Evolutionary conservation across 2,888 invertebrate genomes (phyloP).

Genomic region (Sipunculus nudus): DNA sequence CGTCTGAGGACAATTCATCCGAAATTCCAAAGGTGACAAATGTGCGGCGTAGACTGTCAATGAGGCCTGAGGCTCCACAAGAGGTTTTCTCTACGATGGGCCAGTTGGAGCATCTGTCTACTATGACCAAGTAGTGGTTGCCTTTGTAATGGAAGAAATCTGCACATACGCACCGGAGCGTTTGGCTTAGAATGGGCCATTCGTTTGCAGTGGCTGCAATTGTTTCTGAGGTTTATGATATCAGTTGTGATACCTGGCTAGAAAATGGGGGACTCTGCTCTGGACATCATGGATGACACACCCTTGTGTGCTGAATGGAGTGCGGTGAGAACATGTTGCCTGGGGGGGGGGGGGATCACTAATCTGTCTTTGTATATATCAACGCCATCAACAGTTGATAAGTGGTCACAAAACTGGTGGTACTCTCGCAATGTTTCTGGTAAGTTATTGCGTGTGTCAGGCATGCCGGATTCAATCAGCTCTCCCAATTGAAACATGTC

Average conservation of each 20-base stretch:
- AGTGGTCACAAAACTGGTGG: conserved; percentile 17
- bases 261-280: conserved; percentile 44
- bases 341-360: conserved; percentile 40
- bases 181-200: conserved; percentile 41
- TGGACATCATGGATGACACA: conserved; percentile 35
- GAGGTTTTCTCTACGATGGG: conserved; percentile 35
- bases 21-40: conserved; percentile 43
- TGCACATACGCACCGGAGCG: conserved; percentile 33
- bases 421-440: conserved; percentile 13
- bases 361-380: conserved; percentile 38
- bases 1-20: conserved; percentile 44
- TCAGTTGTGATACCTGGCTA: conserved; percentile 45
- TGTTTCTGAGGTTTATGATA: conserved; percentile 15
- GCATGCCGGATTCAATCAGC: conserved; percentile 24
- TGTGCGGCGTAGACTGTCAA: conserved; percentile 33
- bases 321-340: conserved; percentile 23
- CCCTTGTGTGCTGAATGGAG: conserved; percentile 48
- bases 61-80: conserved; percentile 28
- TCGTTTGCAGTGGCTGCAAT: conserved; percentile 37
- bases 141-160: conserved; percentile 35
- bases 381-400: conserved; percentile 24
- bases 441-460: conserved; percentile 3
- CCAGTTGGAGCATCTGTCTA: conserved; percentile 45
- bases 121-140: conserved; percentile 37
- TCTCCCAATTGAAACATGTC: conserved; percentile 19